Conservation (phyloP, 2,113 vertebrate species). For the Neolamprologus longior region DNA sequence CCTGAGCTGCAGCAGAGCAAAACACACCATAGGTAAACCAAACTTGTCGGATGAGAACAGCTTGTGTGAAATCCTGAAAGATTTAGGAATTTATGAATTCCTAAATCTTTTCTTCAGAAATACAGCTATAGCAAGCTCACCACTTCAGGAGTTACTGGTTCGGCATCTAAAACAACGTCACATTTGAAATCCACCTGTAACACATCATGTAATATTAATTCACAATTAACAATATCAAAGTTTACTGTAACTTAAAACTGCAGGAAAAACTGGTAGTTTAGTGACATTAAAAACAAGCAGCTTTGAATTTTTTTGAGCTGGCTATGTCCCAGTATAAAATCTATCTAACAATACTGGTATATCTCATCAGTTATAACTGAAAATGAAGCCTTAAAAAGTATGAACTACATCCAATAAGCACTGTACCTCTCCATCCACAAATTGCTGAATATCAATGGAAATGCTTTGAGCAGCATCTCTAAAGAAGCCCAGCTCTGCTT, state of each 20-base stretch:
- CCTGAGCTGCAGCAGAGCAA: constrained; percentile 4
- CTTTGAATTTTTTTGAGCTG: background rate
- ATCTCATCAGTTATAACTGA: background rate
- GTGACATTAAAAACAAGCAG: background rate
- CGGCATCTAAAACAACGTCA: constrained; percentile 62
- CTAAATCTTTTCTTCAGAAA: background rate
- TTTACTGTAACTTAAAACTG: background rate
- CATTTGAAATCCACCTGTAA: constrained; percentile 59
- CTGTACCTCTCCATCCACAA: constrained; percentile 72
- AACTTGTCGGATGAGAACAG: background rate
- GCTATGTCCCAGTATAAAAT: background rate
- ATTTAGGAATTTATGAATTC: background rate
- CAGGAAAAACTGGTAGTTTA: background rate
- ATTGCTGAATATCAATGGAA: constrained; percentile 57
- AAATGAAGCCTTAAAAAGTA: background rate
- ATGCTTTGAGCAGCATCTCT: constrained; percentile 64
- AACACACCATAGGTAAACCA: background rate
- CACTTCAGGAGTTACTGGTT: constrained; percentile 36
- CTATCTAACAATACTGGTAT: background rate
- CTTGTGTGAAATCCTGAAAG: background rate
- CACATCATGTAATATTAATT: background rate
- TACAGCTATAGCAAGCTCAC: constrained; percentile 12
- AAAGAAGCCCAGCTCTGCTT: constrained; percentile 75
- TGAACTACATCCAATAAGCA: background rate
- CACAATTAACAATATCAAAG: background rate